phyloP scores from a whole-genome alignment of 1,140 invertebrate species.

The Heliconius hewitsoni region DNA sequence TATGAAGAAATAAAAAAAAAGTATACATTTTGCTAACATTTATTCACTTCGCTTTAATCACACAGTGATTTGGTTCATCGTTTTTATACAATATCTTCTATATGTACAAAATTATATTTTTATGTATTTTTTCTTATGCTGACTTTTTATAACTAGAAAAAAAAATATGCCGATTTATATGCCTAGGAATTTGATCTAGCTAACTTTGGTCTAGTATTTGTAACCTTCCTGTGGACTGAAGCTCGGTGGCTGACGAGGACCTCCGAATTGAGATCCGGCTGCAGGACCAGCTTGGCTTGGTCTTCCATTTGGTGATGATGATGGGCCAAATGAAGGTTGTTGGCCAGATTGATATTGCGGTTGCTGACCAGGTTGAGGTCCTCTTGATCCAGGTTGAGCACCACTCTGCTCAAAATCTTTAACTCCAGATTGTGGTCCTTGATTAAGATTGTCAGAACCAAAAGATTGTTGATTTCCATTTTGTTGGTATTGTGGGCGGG shows the following conservation, averaged over 20 bases:
- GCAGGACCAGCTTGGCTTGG: constrained; percentile 27
- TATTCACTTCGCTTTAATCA: constrained; percentile 45
- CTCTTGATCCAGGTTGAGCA: constrained; percentile 25
- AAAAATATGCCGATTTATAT: constrained; percentile 36
- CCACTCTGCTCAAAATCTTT: constrained; percentile 12
- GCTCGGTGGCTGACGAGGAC: constrained; percentile 69
- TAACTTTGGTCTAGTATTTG: constrained; percentile 66
- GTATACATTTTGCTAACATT: constrained; percentile 38
- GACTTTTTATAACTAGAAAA: constrained; percentile 13
- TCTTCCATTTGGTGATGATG: constrained; percentile 5
- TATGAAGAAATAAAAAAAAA: constrained; percentile 18
- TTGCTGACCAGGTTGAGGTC: constrained; percentile 29
- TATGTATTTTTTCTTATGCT: constrained; percentile 56
- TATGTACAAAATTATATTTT: constrained; percentile 59
- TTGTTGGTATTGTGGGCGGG: constrained; percentile 24
- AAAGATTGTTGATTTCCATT: constrained; percentile 23
- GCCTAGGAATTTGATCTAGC: constrained; percentile 16
- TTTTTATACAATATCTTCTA: constrained; percentile 50
- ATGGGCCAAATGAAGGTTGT: constrained; percentile 1
- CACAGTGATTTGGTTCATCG: constrained; percentile 54
- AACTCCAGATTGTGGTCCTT: constrained; percentile 28
- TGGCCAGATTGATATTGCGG: constrained; percentile 18
- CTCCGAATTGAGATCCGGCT: constrained; percentile 46
- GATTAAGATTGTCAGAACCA: constrained; percentile 18
- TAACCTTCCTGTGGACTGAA: constrained; percentile 72